These are phyloP conservation scores for Kuschelorhynchus macadamiae DNA, from an alignment of 2,888 invertebrate genomes.

Conservation along the genomic window DNA sequence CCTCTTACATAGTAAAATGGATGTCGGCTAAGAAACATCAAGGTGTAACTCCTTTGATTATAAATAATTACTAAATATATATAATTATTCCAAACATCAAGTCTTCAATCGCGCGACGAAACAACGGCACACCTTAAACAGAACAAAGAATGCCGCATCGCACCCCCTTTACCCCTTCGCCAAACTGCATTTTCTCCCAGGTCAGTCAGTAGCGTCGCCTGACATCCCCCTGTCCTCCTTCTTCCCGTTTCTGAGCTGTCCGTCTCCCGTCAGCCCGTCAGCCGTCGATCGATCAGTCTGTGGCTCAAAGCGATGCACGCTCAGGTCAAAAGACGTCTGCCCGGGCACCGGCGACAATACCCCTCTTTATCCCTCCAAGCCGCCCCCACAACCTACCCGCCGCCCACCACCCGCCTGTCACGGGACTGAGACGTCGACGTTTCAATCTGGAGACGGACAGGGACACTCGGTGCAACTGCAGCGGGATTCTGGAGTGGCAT, in stretches of 20 bases:
- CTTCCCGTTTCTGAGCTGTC: slow-evolving; percentile 64
- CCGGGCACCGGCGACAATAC: slow-evolving; percentile 64
- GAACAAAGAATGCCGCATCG: slow-evolving; percentile 50
- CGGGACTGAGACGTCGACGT: slow-evolving; percentile 48
- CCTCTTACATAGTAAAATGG: too few relatives aligned
- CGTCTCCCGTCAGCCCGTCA: slow-evolving; percentile 68
- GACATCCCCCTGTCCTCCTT: slow-evolving; percentile 42
- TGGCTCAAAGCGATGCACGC: slow-evolving; percentile 70
- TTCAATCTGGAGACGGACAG: slow-evolving; percentile 49
- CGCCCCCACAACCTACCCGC: slow-evolving; percentile 11
- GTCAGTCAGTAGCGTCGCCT: slow-evolving; percentile 56
- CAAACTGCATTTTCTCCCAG: slow-evolving; percentile 59
- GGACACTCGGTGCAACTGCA: slow-evolving; percentile 39
- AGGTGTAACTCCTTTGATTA: too few relatives aligned
- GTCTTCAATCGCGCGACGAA: too few relatives aligned
- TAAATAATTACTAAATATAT: too few relatives aligned
- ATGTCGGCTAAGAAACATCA: too few relatives aligned
- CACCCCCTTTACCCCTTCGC: slow-evolving; percentile 18
- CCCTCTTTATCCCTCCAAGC: slow-evolving; percentile 25
- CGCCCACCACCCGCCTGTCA: slow-evolving; percentile 44
- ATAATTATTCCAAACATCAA: too few relatives aligned
- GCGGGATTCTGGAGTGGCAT: slow-evolving; percentile 39
- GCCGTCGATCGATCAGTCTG: slow-evolving; percentile 68
- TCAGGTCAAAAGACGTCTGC: slow-evolving; percentile 70
- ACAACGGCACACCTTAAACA: slow-evolving; percentile 43